Evolutionary conservation across 2,113 vertebrate genomes (phyloP), one percentile per base, ranked within the genome.

Genomic region (Pachycephala philippinensis): DNA sequence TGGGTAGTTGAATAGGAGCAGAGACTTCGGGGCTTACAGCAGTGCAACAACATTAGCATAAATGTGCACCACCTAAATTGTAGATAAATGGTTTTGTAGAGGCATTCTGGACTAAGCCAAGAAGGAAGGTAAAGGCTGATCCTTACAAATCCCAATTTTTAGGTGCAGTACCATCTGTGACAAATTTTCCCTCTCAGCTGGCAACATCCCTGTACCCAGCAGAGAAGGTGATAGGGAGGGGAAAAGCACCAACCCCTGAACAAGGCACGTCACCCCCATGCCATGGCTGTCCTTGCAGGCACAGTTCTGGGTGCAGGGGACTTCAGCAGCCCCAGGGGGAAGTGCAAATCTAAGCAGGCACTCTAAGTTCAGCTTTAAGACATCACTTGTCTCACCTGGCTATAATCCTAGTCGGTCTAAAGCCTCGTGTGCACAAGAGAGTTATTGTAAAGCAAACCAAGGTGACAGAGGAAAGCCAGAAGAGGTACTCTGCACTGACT

Each of bases 231-330:
- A 53, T n/a, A 53, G 6, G 2, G 15, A 64, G 28, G n/a, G 53
- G 47, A 33, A 72, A 54, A 65, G 24, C 21, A 65, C 24, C 7
- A 10, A 28, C 10, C 57, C 45, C 28, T 2, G 27, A 80, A 35
- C 17, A 39, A 76, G 57, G 50, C 28, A 42, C 21, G 50, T 15
- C 53, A 17, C 54, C 28, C 19, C 49, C 0, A 0, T 30, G 39
- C 45, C 63, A 10, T 1, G 11, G 63, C 50, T 54, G 28, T 39
- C 45, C 74, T 44, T 31, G 11, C 70, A 54, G 40, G 65, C 14
- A 22, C 39, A 6, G 12, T 39, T 31, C 54, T 0, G 1, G 40
- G 11, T 31, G 9, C 52, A 49, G 35, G 17, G 40, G 26, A 20
- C 23, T 49, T 44, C 21, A 28, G 50, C 74, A 54, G 74, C 68